Evolutionary conservation across 2,888 invertebrate species (phyloP).

Genomic region (Lasius fuliginosus): DNA sequence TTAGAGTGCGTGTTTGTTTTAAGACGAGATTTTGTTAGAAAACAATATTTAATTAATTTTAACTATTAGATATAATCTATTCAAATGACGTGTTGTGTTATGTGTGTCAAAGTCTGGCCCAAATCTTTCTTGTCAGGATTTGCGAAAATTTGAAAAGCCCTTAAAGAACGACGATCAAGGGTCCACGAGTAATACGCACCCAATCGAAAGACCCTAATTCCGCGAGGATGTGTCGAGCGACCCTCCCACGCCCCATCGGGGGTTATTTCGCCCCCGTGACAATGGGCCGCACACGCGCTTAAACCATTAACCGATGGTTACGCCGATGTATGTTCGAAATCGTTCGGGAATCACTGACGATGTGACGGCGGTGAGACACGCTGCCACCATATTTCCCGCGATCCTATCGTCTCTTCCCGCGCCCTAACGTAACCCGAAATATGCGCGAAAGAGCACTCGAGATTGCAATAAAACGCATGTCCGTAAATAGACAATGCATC

Average conservation of each 20-base stretch:
- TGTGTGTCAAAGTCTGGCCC: background rate
- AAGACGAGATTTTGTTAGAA: background rate
- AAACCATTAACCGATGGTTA: slow-evolving; percentile 76
- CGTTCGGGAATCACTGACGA: slow-evolving; percentile 60
- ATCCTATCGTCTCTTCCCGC: slow-evolving; percentile 61
- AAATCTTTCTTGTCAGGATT: slow-evolving; percentile 11
- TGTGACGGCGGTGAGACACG: slow-evolving; percentile 62
- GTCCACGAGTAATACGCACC: slow-evolving; percentile 51
- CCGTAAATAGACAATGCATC: background rate
- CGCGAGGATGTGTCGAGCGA: slow-evolving; percentile 59
- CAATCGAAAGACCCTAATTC: slow-evolving; percentile 74
- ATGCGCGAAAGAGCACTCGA: slow-evolving; percentile 28
- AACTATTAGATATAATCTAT: background rate
- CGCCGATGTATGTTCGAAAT: slow-evolving; percentile 68
- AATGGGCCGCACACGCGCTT: slow-evolving; percentile 74
- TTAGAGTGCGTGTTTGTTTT: background rate
- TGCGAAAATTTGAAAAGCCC: slow-evolving; percentile 24
- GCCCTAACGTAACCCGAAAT: slow-evolving; percentile 27
- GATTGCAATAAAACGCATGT: slow-evolving; percentile 16
- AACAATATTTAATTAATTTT: background rate
- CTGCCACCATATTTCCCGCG: slow-evolving; percentile 64
- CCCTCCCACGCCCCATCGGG: slow-evolving; percentile 77
- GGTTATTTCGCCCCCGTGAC: slow-evolving; percentile 73
- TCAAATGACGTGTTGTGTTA: background rate
- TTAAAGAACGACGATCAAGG: slow-evolving; percentile 55